Percentiles rank a stretch among this genome's conserved stretches.
These are phyloP conservation scores for Pangasianodon gigas DNA, from an alignment of 2,113 vertebrate species.

Conservation along the genomic window DNA sequence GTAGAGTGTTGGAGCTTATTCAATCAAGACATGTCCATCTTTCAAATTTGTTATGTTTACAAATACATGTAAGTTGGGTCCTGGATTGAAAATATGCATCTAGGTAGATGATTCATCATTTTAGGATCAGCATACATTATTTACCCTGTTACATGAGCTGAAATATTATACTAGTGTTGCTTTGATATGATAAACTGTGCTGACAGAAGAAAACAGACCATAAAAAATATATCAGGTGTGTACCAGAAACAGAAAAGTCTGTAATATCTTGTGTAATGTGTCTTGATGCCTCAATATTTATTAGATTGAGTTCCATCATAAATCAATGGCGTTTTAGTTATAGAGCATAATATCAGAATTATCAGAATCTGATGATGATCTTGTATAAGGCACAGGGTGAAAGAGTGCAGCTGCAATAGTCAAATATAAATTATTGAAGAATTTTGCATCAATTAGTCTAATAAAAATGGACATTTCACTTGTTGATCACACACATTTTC, in stretches of 20 bases:
- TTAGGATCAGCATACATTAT: background rate
- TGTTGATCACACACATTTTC: background rate
- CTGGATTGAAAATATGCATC: background rate
- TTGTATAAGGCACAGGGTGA: background rate
- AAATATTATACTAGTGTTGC: background rate
- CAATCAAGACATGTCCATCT: background rate
- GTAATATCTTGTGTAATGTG: background rate
- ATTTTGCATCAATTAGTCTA: background rate
- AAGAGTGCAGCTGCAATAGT: background rate
- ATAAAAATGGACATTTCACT: background rate
- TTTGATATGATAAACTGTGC: background rate
- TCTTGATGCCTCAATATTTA: background rate
- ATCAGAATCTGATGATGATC: background rate
- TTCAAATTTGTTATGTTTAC: background rate
- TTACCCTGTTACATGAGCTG: background rate
- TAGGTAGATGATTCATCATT: background rate
- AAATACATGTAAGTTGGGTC: background rate
- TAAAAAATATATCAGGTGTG: background rate
- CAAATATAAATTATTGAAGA: background rate
- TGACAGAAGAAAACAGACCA: background rate
- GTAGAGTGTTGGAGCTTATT: background rate
- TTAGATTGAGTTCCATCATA: background rate
- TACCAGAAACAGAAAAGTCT: background rate
- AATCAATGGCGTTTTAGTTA: no score
- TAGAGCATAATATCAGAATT: background rate